phyloP scores from a whole-genome alignment of 2,113 vertebrate species.

The Gulo gulo region DNA sequence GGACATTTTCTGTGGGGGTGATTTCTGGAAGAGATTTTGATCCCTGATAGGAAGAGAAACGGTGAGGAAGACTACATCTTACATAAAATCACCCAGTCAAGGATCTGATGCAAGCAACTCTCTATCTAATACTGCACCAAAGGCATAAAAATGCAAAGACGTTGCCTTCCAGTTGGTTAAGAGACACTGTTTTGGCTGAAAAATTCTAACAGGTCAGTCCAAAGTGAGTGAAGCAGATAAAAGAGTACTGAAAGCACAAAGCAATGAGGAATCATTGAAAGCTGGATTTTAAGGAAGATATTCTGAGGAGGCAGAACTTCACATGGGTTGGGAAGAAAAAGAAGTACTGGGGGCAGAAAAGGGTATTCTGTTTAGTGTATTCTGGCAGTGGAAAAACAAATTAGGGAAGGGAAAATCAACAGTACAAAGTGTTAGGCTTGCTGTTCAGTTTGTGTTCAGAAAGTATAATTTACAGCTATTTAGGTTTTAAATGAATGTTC shows the following conservation, averaged over 20 bases:
- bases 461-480: background rate
- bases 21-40: conserved; percentile 12
- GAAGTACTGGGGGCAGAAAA: background rate
- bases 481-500: background rate
- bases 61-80: background rate
- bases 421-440: background rate
- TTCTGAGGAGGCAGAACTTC: background rate
- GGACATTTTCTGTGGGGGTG: background rate
- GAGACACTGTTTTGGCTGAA: background rate
- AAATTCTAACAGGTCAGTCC: background rate
- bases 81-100: background rate
- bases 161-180: background rate
- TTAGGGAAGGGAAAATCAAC: background rate
- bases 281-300: background rate
- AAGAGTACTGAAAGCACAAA: background rate
- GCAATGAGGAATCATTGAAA: background rate
- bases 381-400: background rate
- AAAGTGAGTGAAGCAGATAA: background rate
- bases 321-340: background rate
- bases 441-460: background rate
- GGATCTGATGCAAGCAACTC: background rate
- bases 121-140: background rate
- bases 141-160: background rate
- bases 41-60: background rate
- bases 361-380: background rate